These are phyloP conservation scores for Ctenoplectra terminalis DNA, from an alignment of 1,140 invertebrate species.

Conservation along the genomic window DNA sequence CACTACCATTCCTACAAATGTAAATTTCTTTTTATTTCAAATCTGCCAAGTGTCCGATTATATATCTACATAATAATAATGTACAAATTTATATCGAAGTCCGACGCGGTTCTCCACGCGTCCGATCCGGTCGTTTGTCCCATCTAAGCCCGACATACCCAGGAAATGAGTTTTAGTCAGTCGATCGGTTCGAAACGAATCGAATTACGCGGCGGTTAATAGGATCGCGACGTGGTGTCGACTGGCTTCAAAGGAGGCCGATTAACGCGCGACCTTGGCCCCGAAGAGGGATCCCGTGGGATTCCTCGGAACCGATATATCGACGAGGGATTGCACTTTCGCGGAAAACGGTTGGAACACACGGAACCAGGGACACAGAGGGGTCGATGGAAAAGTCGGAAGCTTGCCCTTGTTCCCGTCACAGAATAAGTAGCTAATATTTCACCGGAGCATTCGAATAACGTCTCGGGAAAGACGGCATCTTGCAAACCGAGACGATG, in stretches of 20 bases:
- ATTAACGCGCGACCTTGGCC: constrained; percentile 56
- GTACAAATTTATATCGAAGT: too few species aligned
- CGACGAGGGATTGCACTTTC: constrained; percentile 21
- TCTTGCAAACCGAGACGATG: constrained; percentile 47
- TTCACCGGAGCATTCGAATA: constrained; percentile 67
- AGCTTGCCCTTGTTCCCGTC: constrained; percentile 56
- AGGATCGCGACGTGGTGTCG: constrained; percentile 46
- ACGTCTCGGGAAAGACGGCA: constrained; percentile 15
- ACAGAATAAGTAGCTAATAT: constrained; percentile 69
- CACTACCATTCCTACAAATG: too few species aligned
- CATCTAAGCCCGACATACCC: constrained; percentile 5
- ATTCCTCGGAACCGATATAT: constrained; percentile 54
- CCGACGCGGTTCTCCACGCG: not conserved
- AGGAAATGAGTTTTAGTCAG: constrained; percentile 46
- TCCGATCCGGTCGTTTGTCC: not conserved
- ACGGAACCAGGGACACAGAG: not conserved
- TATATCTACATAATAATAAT: too few species aligned
- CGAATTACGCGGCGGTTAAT: constrained; percentile 56
- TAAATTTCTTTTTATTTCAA: too few species aligned
- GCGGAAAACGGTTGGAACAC: not conserved
- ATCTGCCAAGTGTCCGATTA: too few species aligned
- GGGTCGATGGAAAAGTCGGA: constrained; percentile 22
- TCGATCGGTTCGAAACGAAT: constrained; percentile 47
- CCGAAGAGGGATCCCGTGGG: not conserved
- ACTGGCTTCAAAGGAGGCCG: constrained; percentile 45